Percentiles rank a stretch among this genome's conserved stretches.
Evolutionary conservation across 2,113 vertebrate species (phyloP).

Genomic region (Meles meles): DNA sequence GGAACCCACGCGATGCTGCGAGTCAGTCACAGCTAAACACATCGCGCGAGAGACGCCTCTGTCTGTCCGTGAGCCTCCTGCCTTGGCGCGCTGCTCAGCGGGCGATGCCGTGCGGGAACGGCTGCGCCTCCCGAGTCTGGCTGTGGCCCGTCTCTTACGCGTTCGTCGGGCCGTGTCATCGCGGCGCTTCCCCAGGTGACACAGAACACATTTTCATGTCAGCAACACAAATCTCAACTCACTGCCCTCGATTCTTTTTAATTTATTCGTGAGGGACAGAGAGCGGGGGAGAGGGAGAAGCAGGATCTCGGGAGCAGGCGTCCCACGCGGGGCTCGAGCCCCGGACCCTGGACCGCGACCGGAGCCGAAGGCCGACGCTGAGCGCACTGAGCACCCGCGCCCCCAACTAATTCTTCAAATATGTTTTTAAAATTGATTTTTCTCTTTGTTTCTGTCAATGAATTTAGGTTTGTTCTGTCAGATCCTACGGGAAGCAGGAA

Average conservation of each 20-base stretch:
- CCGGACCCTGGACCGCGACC: too few species aligned
- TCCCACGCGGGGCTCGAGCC: too few species aligned
- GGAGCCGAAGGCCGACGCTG: too few species aligned
- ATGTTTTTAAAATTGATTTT: neutral
- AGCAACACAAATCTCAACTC: neutral
- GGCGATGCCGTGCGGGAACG: too few species aligned
- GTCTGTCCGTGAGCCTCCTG: neutral
- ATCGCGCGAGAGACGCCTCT: too few species aligned
- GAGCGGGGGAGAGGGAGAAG: too few species aligned
- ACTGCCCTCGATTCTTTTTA: neutral
- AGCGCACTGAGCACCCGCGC: too few species aligned
- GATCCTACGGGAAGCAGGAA: neutral
- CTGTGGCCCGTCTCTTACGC: neutral
- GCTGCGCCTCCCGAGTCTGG: neutral
- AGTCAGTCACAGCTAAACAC: neutral
- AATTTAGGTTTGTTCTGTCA: neutral
- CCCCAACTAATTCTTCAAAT: neutral
- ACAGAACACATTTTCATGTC: too few species aligned
- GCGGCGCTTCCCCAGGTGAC: too few species aligned
- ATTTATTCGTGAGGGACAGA: too few species aligned
- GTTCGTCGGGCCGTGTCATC: too few species aligned
- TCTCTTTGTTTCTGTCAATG: neutral
- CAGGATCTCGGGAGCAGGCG: too few species aligned
- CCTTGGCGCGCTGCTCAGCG: neutral
- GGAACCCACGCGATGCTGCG: rapidly evolving